Evolutionary conservation across 2,888 invertebrate genomes (phyloP).

Genomic region (Mesorhabditis spiculigera): DNA sequence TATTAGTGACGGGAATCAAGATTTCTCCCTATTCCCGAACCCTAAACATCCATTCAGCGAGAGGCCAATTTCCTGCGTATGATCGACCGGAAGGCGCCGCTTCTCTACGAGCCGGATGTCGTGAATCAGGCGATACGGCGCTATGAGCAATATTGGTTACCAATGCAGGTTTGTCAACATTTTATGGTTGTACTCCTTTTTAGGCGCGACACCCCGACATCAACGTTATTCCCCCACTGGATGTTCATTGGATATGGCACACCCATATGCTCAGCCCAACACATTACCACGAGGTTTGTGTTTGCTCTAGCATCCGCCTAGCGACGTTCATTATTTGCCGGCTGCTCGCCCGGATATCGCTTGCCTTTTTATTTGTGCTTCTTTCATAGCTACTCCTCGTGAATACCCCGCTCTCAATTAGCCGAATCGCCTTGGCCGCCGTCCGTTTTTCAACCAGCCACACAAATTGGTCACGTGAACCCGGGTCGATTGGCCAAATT

Average conservation of each 20-base stretch:
- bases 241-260: slow-evolving; percentile 64
- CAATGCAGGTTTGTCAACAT: slow-evolving; percentile 58
- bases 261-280: slow-evolving; percentile 56
- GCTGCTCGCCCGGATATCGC: no score
- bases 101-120: slow-evolving; percentile 57
- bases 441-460: no score
- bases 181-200: slow-evolving; percentile 11
- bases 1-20: slow-evolving; percentile 19
- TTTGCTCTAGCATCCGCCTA: background rate
- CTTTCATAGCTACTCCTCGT: background rate
- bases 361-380: slow-evolving; percentile 10
- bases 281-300: slow-evolving; percentile 41
- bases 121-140: slow-evolving; percentile 61
- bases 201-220: slow-evolving; percentile 44
- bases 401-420: no score
- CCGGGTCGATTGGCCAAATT: no score
- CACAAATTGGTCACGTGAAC: no score
- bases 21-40: background rate
- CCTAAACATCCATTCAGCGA: slow-evolving; percentile 36
- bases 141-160: slow-evolving; percentile 63
- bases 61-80: slow-evolving; percentile 59
- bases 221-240: slow-evolving; percentile 61
- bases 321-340: background rate
- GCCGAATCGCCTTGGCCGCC: no score
- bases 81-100: slow-evolving; percentile 58